Percentiles rank a stretch among this genome's conserved stretches.
Conservation (phyloP, 2,888 invertebrate genomes). For the Serrognathus titanus region DNA sequence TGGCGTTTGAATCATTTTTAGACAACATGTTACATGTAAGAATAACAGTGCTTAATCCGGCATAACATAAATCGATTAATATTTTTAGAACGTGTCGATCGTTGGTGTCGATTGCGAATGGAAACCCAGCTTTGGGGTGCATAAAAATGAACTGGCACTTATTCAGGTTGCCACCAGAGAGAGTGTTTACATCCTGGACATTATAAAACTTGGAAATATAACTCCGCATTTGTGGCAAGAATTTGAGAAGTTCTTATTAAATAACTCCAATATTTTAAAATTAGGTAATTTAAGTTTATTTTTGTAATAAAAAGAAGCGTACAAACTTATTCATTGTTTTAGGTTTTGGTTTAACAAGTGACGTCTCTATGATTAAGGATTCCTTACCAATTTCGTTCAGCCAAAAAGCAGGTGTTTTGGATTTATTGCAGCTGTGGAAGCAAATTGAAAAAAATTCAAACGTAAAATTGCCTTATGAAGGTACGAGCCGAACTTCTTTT, state of each 20-base stretch:
- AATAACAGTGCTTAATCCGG: not conserved
- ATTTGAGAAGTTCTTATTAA: constrained; percentile 64
- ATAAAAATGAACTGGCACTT: constrained; percentile 67
- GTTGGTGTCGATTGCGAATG: constrained; percentile 89
- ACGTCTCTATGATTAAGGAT: constrained; percentile 60
- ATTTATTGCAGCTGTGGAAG: constrained; percentile 59
- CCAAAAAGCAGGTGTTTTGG: constrained; percentile 55
- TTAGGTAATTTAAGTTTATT: constrained; percentile 57
- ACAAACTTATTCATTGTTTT: not conserved
- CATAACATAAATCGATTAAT: too few relatives aligned
- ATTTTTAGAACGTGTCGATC: constrained; percentile 46
- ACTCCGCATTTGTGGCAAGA: constrained; percentile 59
- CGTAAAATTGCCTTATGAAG: constrained; percentile 56
- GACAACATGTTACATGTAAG: constrained; percentile 47
- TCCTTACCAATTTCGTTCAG: constrained; percentile 56
- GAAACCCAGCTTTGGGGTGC: constrained; percentile 77
- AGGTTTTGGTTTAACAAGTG: constrained; percentile 60
- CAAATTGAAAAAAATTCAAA: constrained; percentile 53
- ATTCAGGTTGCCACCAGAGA: constrained; percentile 76
- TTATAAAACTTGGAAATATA: constrained; percentile 56
- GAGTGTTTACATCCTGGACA: constrained; percentile 75
- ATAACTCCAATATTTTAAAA: constrained; percentile 76
- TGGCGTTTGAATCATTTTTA: constrained; percentile 60
- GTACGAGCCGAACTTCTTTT: constrained; percentile 29
- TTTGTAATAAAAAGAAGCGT: too few relatives aligned